Evolutionary conservation across 1,140 invertebrate species (phyloP), one percentile per base, ranked within the genome.

Genomic region (Zaprionus ornatus): DNA sequence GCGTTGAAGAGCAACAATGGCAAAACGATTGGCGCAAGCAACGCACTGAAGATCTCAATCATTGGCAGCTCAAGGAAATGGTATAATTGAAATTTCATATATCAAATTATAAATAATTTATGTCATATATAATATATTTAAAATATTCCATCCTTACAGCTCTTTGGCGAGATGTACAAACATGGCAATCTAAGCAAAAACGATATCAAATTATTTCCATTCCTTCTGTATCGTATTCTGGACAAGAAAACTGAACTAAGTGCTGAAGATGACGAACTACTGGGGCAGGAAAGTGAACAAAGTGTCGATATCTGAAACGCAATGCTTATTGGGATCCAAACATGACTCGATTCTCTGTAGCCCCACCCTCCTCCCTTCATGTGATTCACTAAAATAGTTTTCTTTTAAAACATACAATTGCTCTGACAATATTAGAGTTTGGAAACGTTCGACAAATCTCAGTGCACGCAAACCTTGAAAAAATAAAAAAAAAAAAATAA

Each of bases 161-260:
- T 92, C 0, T 92, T 90, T 19, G 57, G 57, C 1, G 74, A 79
- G 55, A 90, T 92, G 74, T 92, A 79, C 13, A 63, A 90, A 6
- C 71, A 65, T 0, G 84, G 91, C 0, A 70, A 87, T 59, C 57
- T 92, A 25, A 91, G 82, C 21, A 90, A 91, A 27, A 86, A 88
- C 7, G 91, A 92, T 29, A 92, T 92, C n/a, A 81, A 80, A 15
- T 62, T 67, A 45, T 91, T 83, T 57, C 91, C 91, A 17, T 60
- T 86, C 32, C 61, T 92, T 3, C 55, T 88, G 0, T 83, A 75
- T 23, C 50, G 54, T 10, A 71, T 88, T 25, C 59, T 86, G 3
- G 52, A 27, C 1, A 56, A 12, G 23, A 19, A 60, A 12, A 42
- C 29, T 5, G 40, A 4, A 7, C 17, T 19, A 17, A 23, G 63